Base-by-base conservation (phyloP, 2,888 invertebrate species). In the Celastrina argiolus region DNA sequence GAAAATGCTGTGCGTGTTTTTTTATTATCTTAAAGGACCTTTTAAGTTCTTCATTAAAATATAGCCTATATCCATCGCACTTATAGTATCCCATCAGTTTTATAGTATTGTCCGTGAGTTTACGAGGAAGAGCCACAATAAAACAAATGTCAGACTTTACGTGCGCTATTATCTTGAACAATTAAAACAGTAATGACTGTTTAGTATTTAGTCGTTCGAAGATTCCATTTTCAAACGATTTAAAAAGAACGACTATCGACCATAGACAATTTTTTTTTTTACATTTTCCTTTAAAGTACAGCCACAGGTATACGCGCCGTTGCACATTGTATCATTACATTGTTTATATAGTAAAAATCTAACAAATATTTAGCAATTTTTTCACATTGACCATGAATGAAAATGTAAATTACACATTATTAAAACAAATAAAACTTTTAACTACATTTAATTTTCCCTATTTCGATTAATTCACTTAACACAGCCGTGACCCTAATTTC, bases 401-500 rank as follows among this genome's bases (percentile, higher is more conserved):
- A 28, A 28, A n/a, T n/a, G n/a, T n/a, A n/a, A n/a, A n/a, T n/a
- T n/a, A n/a, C n/a, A n/a, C 18, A 45, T 10, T 18, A n/a, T 8
- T 1, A n/a, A 45, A 18, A 22, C 14, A 16, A 51, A 22, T 51
- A 4, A 51, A 34, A 59, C 31, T 58, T 28, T 14, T 56, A 56
- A 42, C 45, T 8, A 18, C 7, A 51, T 51, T 51, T 51, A 22
- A 16, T 10, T n/a, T n/a, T n/a, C 45, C 22, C 51, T 0, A 51
- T 51, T 16, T 34, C 16, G 31, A 16, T 34, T n/a, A 31, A 59
- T 16, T 59, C 34, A 59, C 45, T 56, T 58, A 56, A 31, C n/a
- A 31, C 59, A 18, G 2, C 59, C 59, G n/a, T 34, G 59, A 31
- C 59, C 59, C 34, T 31, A 59, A 59, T 59, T 34, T 12, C 59